Evolutionary conservation across 2,113 vertebrate genomes (phyloP), one percentile per base, ranked within the genome.

Genomic region (Pangasianodon hypophthalmus): DNA sequence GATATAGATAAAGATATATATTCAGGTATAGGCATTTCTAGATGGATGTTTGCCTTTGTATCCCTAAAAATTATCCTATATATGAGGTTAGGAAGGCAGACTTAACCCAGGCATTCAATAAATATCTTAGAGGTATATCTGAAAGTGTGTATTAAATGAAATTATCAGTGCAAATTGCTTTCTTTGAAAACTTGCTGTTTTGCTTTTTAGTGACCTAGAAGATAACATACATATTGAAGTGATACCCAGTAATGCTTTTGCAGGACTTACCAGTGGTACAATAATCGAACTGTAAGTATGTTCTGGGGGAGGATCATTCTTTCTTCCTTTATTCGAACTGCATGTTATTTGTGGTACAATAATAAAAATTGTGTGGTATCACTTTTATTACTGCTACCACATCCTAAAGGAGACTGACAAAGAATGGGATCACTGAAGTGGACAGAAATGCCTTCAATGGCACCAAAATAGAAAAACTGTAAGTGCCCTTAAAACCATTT

Each of bases 391-490:
- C 79, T 73, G 77, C 56, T 46, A 71, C 90, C 67, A 26, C 62
- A 54, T 85, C 21, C 95, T 95, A 93, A 96, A 99, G 98, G 94
- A 95, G 97, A 95, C 95, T 99, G 93, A 96, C 95, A 94, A 98
- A 97, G 95, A 99, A 99, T 90, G 97, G 97, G 92, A 97, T 99
- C 94, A 95, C 91, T 94, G 95, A 98, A 94, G 97, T 99, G 94
- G 96, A 97, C 87, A 96, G 96, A 92, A 94, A 97, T 91, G 98
- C 98, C 81, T 99, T 99, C 95, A 98, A 98, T 54, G 97, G 97
- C 94, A 99, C 97, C 90, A 96, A 95, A 93, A 96, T 99, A 93
- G 93, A 96, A 91, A 97, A 96, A 90, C 95, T 99, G 98, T 99
- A 96, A 96, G 96, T 95, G 41, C 16, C 1, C 1, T 73, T 83